Evolutionary conservation across 2,888 invertebrate genomes (phyloP).

Genomic region (Hirtodrosophila duncani): DNA sequence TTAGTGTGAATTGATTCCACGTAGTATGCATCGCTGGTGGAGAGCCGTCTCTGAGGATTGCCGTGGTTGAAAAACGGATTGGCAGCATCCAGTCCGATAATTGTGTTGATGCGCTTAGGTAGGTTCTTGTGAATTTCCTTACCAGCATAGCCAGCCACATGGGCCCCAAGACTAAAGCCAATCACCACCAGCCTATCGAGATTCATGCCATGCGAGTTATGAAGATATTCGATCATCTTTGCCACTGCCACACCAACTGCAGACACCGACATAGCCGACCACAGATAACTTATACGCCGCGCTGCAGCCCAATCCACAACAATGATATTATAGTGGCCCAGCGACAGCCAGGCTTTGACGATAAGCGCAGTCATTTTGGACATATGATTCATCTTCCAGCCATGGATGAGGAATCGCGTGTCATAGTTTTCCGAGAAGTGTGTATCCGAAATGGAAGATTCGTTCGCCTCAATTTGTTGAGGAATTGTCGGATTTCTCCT

Average conservation of each 20-base stretch:
- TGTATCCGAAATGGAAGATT: conserved; percentile 20
- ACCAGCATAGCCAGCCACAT: conserved; percentile 71
- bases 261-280: conserved; percentile 78
- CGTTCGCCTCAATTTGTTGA: conserved; percentile 25
- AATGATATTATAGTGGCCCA: conserved; percentile 81
- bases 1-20: conserved; percentile 46
- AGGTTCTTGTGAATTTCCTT: conserved; percentile 77
- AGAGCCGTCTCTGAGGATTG: conserved; percentile 33
- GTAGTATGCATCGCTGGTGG: background rate
- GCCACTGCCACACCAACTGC: conserved; percentile 61
- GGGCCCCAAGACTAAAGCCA: conserved; percentile 74
- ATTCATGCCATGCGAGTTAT: conserved; percentile 78
- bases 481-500: conserved; percentile 38
- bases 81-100: conserved; percentile 75
- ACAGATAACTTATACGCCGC: conserved; percentile 79
- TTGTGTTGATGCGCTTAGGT: conserved; percentile 33
- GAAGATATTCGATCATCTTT: conserved; percentile 72
- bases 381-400: conserved; percentile 79
- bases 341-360: conserved; percentile 79
- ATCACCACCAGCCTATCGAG: conserved; percentile 79
- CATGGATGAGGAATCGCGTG: conserved; percentile 74
- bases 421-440: conserved; percentile 19
- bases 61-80: conserved; percentile 20
- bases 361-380: conserved; percentile 46
- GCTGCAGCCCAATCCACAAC: conserved; percentile 82